A percentile compares a stretch with the other conserved stretches of the same genome.
Conservation (phyloP, 2,888 invertebrate genomes). For the Monochamus alternatus region DNA sequence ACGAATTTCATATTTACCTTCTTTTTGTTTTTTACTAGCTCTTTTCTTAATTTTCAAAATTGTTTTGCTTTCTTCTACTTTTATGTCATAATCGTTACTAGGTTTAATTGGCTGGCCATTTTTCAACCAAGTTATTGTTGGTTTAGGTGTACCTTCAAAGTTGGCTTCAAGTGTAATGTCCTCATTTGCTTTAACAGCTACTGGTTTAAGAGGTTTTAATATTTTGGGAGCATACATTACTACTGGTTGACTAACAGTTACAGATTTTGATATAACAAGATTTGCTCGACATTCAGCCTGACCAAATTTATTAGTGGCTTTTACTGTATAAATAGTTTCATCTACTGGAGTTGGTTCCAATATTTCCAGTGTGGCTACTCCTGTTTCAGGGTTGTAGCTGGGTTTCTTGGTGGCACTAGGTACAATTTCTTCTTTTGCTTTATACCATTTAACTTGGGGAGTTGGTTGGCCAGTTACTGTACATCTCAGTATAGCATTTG, state of each 20-base stretch:
- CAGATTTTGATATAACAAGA: constrained; percentile 75
- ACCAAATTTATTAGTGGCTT: constrained; percentile 83
- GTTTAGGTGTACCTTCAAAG: constrained; percentile 81
- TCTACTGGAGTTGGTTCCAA: constrained; percentile 78
- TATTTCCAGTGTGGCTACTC: constrained; percentile 77
- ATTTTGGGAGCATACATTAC: constrained; percentile 82
- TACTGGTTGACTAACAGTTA: constrained; percentile 71
- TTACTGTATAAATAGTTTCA: constrained; percentile 80
- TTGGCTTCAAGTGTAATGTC: constrained; percentile 81
- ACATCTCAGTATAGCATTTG: constrained; percentile 78
- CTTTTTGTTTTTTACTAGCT: constrained; percentile 79
- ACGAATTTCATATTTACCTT: constrained; percentile 91
- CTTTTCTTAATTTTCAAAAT: constrained; percentile 77
- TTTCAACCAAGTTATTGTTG: constrained; percentile 88
- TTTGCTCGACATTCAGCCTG: constrained; percentile 83
- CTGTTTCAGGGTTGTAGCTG: constrained; percentile 76
- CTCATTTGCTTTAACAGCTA: constrained; percentile 80
- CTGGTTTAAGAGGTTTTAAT: constrained; percentile 83
- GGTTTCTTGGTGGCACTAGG: constrained; percentile 74
- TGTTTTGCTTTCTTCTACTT: constrained; percentile 77
- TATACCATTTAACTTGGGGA: constrained; percentile 82
- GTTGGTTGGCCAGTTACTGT: constrained; percentile 80
- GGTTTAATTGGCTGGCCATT: constrained; percentile 85
- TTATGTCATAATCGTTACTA: constrained; percentile 76
- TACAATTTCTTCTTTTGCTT: constrained; percentile 76